phyloP scores from a whole-genome alignment of 2,797 vertebrate genomes.

The Onychomys leucogaster region DNA sequence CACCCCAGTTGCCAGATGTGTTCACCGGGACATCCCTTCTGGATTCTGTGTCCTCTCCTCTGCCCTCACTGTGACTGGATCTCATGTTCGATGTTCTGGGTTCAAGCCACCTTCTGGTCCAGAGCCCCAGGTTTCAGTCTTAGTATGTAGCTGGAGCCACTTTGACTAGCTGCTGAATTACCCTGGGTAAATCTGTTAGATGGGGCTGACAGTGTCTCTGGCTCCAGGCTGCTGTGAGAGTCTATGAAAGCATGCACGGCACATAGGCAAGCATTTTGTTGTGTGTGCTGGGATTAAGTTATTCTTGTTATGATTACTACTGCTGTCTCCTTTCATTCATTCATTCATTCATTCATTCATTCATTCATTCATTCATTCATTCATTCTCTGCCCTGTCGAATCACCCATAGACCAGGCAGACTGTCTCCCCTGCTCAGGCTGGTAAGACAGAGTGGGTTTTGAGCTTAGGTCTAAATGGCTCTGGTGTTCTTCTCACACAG shows the following conservation, averaged over 20 bases:
- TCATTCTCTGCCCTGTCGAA: background rate
- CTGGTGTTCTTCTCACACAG: background rate
- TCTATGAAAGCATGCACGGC: background rate
- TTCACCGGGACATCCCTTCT: background rate
- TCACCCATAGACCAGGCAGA: fast-evolving
- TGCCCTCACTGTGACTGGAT: background rate
- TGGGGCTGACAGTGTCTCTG: background rate
- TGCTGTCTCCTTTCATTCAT: background rate
- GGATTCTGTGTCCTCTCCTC: background rate
- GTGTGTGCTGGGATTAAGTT: background rate
- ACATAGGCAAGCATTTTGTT: background rate
- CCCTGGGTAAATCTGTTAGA: background rate
- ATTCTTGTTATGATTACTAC: background rate
- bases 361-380: too few relatives aligned
- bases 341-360: too few relatives aligned
- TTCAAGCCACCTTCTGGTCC: background rate
- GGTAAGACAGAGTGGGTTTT: background rate
- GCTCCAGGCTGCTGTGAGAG: background rate
- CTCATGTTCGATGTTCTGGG: background rate
- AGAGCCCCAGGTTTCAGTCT: background rate
- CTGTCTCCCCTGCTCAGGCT: fast-evolving
- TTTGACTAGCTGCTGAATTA: background rate
- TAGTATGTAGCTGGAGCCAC: background rate
- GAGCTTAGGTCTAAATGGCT: background rate
- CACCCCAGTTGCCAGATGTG: background rate